Conservation (phyloP, 2,888 invertebrate species). For the Nematopogon swammerdamellus region DNA sequence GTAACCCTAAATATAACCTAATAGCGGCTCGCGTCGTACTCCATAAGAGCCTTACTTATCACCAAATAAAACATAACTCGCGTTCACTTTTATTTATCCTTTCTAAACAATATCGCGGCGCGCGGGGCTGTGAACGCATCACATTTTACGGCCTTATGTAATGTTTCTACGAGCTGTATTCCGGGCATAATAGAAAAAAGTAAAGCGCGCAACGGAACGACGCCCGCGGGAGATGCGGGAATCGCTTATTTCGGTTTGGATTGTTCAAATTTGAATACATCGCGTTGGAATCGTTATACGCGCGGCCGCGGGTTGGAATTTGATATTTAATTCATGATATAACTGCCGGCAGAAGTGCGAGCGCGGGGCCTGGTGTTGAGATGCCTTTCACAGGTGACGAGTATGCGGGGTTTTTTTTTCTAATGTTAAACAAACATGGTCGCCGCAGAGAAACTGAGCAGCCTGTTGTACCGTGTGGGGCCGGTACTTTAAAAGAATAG, state of each 20-base stretch:
- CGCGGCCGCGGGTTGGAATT: slow-evolving; percentile 14
- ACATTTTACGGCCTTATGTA: slow-evolving; percentile 1
- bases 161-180: background rate
- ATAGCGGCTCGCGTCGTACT: no score
- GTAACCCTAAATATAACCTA: no score
- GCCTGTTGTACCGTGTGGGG: no score
- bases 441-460: no score
- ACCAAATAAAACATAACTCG: no score
- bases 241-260: slow-evolving; percentile 41
- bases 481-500: no score
- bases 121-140: background rate
- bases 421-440: no score
- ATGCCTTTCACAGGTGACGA: no score
- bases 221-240: slow-evolving; percentile 34
- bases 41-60: no score
- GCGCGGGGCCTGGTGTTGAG: slow-evolving; percentile 5
- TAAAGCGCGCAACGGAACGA: slow-evolving; percentile 42
- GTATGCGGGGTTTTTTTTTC: no score
- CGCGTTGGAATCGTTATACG: slow-evolving; percentile 12
- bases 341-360: no score
- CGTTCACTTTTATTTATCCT: background rate
- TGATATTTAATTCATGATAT: slow-evolving; percentile 20
- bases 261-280: slow-evolving; percentile 47
- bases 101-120: slow-evolving; percentile 5
- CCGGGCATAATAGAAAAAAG: slow-evolving; percentile 39